These are phyloP conservation scores for Epizoanthus stellaris DNA, from an alignment of 92 coral and sea anemone genomes.

Conservation along the genomic window DNA sequence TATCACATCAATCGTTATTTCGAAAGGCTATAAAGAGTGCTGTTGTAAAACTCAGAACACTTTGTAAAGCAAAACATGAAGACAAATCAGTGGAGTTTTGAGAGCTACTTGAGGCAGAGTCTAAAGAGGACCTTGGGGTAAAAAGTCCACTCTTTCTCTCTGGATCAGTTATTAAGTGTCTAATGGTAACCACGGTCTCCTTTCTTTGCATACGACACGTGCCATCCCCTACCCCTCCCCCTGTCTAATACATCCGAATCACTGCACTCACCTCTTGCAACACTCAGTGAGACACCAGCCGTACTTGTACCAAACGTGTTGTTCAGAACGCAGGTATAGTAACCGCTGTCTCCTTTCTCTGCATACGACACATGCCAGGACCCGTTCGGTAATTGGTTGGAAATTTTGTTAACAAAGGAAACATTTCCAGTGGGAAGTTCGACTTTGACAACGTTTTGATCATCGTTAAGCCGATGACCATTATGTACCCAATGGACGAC, in stretches of 20 bases:
- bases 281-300: conserved; percentile 1
- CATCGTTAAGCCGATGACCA: conserved; percentile 7
- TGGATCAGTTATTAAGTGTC: background rate
- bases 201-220: no score
- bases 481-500: conserved; percentile 23
- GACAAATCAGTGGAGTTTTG: no score
- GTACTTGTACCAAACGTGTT: conserved; percentile 12
- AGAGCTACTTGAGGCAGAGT: no score
- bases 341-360: conserved; percentile 10
- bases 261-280: conserved; percentile 12
- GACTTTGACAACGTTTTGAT: background rate
- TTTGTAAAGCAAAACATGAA: no score
- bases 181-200: no score
- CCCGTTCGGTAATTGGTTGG: conserved; percentile 5
- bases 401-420: background rate
- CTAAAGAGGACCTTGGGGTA: background rate
- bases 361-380: conserved; percentile 25
- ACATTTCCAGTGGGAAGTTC: background rate
- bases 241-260: background rate
- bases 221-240: no score
- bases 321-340: conserved; percentile 12
- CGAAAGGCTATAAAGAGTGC: background rate
- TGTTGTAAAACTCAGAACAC: background rate
- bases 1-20: no score
- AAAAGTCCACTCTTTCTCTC: background rate